Conservation (phyloP, 1,140 invertebrate genomes). For the Papilio xuthus region DNA sequence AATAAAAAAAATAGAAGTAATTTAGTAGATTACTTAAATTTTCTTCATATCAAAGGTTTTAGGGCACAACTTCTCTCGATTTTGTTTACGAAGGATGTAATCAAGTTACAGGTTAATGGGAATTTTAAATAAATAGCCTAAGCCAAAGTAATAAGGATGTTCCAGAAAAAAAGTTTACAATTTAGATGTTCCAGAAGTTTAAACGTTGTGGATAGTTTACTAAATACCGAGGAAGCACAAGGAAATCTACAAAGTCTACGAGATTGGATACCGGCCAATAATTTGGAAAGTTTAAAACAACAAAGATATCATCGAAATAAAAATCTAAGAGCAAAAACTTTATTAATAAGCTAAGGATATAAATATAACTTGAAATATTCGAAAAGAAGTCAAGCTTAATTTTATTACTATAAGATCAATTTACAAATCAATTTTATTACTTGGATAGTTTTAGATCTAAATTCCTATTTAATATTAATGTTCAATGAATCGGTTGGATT, state of each 20-base stretch:
- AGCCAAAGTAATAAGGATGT: background rate
- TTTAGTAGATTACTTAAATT: too few species aligned
- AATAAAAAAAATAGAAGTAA: background rate
- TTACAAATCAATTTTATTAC: too few species aligned
- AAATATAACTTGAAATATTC: background rate
- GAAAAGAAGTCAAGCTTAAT: too few species aligned
- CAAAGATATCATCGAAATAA: background rate
- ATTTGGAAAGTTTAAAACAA: constrained; percentile 11
- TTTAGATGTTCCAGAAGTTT: background rate
- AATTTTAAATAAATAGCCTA: background rate
- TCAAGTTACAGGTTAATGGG: background rate
- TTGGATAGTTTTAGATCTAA: too few species aligned
- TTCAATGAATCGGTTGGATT: too few species aligned
- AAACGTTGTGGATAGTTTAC: background rate
- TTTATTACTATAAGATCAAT: too few species aligned
- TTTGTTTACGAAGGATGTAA: background rate
- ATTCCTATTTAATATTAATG: too few species aligned
- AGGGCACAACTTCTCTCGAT: background rate
- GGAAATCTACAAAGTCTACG: background rate
- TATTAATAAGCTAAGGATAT: constrained; percentile 1
- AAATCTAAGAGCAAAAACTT: background rate
- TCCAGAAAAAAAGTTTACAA: too few species aligned
- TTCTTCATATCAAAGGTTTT: too few species aligned
- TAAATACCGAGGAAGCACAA: background rate
- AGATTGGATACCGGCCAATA: constrained; percentile 4